These are phyloP conservation scores for Protonemura montana DNA, from an alignment of 2,888 invertebrate genomes.

Conservation along the genomic window DNA sequence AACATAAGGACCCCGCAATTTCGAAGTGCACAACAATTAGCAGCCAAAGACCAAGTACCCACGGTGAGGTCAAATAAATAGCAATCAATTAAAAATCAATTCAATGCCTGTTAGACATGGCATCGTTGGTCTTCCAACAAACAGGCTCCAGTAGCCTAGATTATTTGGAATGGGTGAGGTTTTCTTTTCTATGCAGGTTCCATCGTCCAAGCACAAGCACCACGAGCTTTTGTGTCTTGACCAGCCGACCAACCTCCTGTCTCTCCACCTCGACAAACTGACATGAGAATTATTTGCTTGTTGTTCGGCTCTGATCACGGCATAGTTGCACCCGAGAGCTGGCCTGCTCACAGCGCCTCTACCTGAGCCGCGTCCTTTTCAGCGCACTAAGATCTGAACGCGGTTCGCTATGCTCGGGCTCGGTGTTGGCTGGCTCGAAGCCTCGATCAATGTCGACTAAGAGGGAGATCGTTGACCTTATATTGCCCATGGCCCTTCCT, in stretches of 20 bases:
- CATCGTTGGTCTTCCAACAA: slow-evolving; percentile 35
- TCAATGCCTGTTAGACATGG: slow-evolving; percentile 26
- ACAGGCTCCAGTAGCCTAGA: slow-evolving; percentile 32
- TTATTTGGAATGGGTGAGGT: slow-evolving; percentile 39
- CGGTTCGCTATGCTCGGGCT: not conserved
- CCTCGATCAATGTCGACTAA: too few relatives aligned
- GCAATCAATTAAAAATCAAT: not conserved
- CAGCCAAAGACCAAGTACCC: not conserved
- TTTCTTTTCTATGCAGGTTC: slow-evolving; percentile 36
- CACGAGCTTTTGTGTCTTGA: slow-evolving; percentile 31
- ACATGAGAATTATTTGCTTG: slow-evolving; percentile 34
- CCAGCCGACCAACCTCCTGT: slow-evolving; percentile 17
- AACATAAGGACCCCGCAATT: not conserved
- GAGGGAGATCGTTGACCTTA: slow-evolving; percentile 1
- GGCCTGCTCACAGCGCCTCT: not conserved
- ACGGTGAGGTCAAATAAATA: not conserved
- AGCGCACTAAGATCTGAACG: not conserved
- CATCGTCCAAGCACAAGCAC: slow-evolving; percentile 9
- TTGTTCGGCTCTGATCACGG: not conserved
- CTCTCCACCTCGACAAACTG: slow-evolving; percentile 25
- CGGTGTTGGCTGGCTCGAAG: not conserved
- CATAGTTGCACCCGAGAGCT: not conserved
- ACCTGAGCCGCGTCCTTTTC: too few relatives aligned
- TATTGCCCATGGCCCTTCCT: not conserved
- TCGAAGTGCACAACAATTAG: not conserved